Percentiles rank a stretch among this genome's conserved stretches.
phyloP scores from a whole-genome alignment of 2,113 vertebrate genomes.

The Takifugu flavidus region DNA sequence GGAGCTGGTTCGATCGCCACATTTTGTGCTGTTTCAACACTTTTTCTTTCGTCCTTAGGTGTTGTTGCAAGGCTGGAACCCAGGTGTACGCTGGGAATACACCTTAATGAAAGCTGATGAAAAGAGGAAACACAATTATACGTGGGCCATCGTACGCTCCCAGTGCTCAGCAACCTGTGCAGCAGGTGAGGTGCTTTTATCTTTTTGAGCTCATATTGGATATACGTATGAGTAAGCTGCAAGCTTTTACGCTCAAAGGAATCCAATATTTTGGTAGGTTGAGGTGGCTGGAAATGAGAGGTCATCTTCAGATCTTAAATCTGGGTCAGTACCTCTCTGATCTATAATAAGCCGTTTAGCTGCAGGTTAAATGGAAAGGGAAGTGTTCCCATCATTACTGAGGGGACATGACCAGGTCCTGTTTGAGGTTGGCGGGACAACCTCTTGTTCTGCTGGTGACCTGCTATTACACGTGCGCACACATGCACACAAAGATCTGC shows the following conservation, averaged over 20 bases:
- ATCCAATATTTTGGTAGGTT: too few relatives aligned
- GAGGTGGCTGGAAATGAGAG: too few relatives aligned
- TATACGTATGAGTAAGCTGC: too few relatives aligned
- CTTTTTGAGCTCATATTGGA: too few relatives aligned
- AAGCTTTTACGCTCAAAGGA: too few relatives aligned
- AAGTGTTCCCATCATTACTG: slow-evolving; percentile 50
- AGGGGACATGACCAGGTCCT: slow-evolving; percentile 44
- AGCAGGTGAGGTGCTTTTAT: slow-evolving; percentile 69
- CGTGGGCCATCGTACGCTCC: slow-evolving; percentile 80
- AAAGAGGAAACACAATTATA: slow-evolving; percentile 77
- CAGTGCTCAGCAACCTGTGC: slow-evolving; percentile 84
- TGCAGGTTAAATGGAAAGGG: slow-evolving; percentile 57
- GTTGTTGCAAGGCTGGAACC: slow-evolving; percentile 84
- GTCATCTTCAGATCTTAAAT: slow-evolving; percentile 10
- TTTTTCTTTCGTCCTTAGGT: slow-evolving; percentile 63
- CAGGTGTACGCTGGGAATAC: slow-evolving; percentile 85
- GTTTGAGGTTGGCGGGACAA: slow-evolving; percentile 32
- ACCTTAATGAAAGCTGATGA: slow-evolving; percentile 69
- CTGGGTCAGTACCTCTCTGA: slow-evolving; percentile 35
- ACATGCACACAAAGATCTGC: slow-evolving; percentile 4
- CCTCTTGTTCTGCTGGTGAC: slow-evolving; percentile 39
- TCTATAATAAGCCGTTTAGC: slow-evolving; percentile 56
- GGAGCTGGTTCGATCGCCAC: neutral
- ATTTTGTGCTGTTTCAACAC: neutral
- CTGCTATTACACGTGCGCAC: slow-evolving; percentile 44